Conservation (phyloP, 1,140 invertebrate species). For the Diorhabda sublineata region DNA sequence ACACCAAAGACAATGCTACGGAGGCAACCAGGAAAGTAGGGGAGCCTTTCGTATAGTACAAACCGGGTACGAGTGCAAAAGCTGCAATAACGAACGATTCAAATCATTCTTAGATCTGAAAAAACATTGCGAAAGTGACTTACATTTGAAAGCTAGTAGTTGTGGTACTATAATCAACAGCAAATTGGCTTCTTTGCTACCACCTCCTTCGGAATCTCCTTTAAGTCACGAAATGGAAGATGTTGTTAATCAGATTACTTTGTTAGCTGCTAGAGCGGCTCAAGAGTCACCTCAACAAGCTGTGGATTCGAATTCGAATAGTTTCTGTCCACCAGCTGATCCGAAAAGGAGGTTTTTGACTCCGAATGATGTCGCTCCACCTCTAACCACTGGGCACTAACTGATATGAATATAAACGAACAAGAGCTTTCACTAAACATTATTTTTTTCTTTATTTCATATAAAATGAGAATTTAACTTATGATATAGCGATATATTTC, state of each 20-base stretch:
- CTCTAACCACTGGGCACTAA: constrained; percentile 56
- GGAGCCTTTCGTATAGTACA: constrained; percentile 64
- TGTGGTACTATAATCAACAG: constrained; percentile 20
- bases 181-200: constrained; percentile 38
- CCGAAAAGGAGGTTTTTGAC: constrained; percentile 50
- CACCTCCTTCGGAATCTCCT: constrained; percentile 52
- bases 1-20: constrained; percentile 69
- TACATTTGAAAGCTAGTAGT: constrained; percentile 48
- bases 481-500: no score
- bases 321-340: constrained; percentile 52
- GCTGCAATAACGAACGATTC: constrained; percentile 61
- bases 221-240: constrained; percentile 76
- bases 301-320: constrained; percentile 49
- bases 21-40: constrained; percentile 59
- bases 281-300: constrained; percentile 48
- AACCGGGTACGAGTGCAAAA: constrained; percentile 65
- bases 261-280: constrained; percentile 67
- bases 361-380: constrained; percentile 50
- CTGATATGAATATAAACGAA: background rate
- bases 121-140: constrained; percentile 61
- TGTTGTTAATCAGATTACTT: constrained; percentile 76
- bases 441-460: no score
- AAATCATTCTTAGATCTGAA: constrained; percentile 59
- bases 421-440: no score
- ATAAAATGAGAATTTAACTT: no score